A percentile compares a stretch with the other conserved stretches of the same genome.
Conservation (phyloP, 2,797 vertebrate species). For the Prionace glauca region DNA sequence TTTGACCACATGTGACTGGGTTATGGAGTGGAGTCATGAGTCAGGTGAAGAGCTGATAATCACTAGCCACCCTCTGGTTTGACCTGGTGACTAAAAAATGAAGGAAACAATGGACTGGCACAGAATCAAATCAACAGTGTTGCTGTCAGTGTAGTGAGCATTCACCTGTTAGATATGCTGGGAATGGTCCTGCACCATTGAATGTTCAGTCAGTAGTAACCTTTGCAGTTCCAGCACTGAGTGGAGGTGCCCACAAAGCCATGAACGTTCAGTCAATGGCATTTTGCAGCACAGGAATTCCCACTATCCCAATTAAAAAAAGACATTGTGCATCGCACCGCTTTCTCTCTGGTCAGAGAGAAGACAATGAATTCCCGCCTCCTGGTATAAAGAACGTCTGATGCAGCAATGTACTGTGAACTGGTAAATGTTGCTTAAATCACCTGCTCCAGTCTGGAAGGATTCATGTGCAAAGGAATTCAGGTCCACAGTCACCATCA, state of each 20-base stretch:
- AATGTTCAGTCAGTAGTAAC: not conserved
- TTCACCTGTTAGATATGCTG: not conserved
- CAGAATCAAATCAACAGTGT: not conserved
- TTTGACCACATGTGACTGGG: not conserved
- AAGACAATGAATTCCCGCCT: not conserved
- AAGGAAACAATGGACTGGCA: not conserved
- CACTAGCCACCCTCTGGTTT: not conserved
- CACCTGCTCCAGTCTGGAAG: not conserved
- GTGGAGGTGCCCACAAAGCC: not conserved
- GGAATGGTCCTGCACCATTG: not conserved
- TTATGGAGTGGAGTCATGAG: not conserved
- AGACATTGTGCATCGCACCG: not conserved
- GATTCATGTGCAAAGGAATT: not conserved
- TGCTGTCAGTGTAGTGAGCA: not conserved
- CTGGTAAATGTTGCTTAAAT: not conserved
- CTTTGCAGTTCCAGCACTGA: not conserved
- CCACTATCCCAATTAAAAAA: not conserved
- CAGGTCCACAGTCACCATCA: not conserved
- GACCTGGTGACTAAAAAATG: not conserved
- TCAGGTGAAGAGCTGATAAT: not conserved
- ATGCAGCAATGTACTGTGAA: no score
- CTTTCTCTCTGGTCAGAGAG: not conserved
- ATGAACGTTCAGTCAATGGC: not conserved
- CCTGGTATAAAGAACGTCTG: not conserved
- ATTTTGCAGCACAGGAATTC: not conserved